These are phyloP conservation scores for Enteromius paludinosus DNA, from an alignment of 2,797 vertebrate species.

Conservation along the genomic window DNA sequence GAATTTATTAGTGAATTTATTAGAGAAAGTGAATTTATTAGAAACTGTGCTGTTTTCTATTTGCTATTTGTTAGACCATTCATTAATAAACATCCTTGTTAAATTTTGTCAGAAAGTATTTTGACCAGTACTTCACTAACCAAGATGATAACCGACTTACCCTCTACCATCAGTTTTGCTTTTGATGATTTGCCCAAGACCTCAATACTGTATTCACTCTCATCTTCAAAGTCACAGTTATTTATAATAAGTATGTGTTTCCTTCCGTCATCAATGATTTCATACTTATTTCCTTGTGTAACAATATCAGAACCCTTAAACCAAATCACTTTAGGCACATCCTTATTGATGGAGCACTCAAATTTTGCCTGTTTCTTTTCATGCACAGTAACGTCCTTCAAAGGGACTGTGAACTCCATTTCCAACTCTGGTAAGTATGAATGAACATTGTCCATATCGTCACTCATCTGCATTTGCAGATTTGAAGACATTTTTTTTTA, in stretches of 20 bases:
- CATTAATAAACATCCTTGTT: constrained; percentile 31
- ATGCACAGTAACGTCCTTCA: constrained; percentile 87
- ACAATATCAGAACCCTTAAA: constrained; percentile 91
- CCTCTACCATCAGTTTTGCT: constrained; percentile 90
- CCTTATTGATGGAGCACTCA: constrained; percentile 84
- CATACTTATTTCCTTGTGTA: constrained; percentile 91
- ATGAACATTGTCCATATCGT: constrained; percentile 47
- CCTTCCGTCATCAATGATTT: constrained; percentile 92
- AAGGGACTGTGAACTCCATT: constrained; percentile 82
- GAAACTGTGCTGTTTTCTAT: background rate
- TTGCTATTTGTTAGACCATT: constrained; percentile 44
- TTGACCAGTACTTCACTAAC: constrained; percentile 42
- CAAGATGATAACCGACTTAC: constrained; percentile 76
- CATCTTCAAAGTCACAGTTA: constrained; percentile 94
- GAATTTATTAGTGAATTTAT: constrained; percentile 27
- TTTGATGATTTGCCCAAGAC: constrained; percentile 86
- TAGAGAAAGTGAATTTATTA: constrained; percentile 14
- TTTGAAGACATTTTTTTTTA: background rate
- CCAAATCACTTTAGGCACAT: constrained; percentile 89
- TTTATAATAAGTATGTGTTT: constrained; percentile 98
- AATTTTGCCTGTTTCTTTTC: constrained; percentile 87
- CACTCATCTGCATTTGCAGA: constrained; percentile 23
- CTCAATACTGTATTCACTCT: constrained; percentile 90
- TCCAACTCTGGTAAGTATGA: constrained; percentile 83
- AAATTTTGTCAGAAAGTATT: constrained; percentile 11